Evolutionary conservation across 2,888 invertebrate species (phyloP).

Genomic region (Idaea aversata): DNA sequence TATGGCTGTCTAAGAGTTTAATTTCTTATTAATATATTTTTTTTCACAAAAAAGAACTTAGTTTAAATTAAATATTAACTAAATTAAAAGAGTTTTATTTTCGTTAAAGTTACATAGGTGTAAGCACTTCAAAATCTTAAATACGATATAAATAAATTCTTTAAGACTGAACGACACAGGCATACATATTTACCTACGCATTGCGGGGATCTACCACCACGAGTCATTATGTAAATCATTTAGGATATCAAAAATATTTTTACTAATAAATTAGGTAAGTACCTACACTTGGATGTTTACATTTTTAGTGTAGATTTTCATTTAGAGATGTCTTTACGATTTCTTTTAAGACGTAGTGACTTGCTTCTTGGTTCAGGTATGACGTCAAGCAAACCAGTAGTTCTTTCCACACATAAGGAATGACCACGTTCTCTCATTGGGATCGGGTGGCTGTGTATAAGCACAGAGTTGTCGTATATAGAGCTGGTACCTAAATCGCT

Average conservation of each 20-base stretch:
- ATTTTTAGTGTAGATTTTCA: constrained; percentile 25
- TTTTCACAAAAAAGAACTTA: neutral
- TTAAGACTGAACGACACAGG: neutral
- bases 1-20: too few species aligned
- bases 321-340: constrained; percentile 41
- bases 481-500: constrained; percentile 43
- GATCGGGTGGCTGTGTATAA: constrained; percentile 34
- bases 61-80: neutral
- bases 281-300: neutral
- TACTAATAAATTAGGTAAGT: neutral
- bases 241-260: constrained; percentile 49
- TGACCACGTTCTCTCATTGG: constrained; percentile 57
- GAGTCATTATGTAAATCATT: constrained; percentile 23
- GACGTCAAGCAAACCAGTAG: constrained; percentile 47
- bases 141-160: neutral
- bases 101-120: neutral
- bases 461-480: constrained; percentile 38
- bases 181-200: neutral
- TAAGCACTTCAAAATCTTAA: neutral
- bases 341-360: constrained; percentile 63
- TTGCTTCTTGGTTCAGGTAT: constrained; percentile 64
- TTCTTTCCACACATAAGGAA: constrained; percentile 60
- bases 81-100: neutral
- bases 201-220: neutral
- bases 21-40: too few species aligned